Percentiles rank a stretch among this genome's conserved stretches.
These are phyloP conservation scores for Eugnorisma glareosa DNA, from an alignment of 2,888 invertebrate species.

Conservation along the genomic window DNA sequence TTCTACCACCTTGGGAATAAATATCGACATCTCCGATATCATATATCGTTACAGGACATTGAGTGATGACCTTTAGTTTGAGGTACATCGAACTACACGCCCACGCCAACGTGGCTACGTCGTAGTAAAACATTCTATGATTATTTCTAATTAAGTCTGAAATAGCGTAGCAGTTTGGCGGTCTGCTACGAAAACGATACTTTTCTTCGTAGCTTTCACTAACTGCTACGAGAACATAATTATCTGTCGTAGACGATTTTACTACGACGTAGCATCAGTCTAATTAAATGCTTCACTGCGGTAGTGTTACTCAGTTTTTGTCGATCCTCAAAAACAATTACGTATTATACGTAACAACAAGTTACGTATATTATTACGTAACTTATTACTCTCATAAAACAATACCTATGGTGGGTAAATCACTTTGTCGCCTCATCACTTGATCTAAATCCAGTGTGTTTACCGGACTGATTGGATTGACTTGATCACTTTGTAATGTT, in stretches of 20 bases:
- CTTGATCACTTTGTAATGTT: slow-evolving; percentile 56
- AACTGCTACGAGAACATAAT: neutral
- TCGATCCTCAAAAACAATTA: neutral
- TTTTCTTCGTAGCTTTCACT: neutral
- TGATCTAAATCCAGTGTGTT: slow-evolving; percentile 24
- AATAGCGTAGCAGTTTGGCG: neutral
- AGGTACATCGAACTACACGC: neutral
- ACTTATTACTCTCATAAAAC: neutral
- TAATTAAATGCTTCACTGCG: neutral
- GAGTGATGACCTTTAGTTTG: slow-evolving; percentile 28
- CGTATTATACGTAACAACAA: too few species aligned
- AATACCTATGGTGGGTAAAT: neutral
- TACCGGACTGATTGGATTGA: slow-evolving; percentile 48
- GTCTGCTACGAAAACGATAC: slow-evolving; percentile 6
- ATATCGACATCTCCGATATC: slow-evolving; percentile 36
- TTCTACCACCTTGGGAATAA: slow-evolving; percentile 28
- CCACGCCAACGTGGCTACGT: neutral
- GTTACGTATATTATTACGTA: too few species aligned
- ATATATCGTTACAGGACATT: slow-evolving; percentile 22
- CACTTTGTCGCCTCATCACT: neutral
- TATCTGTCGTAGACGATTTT: neutral
- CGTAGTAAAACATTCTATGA: neutral
- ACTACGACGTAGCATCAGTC: slow-evolving; percentile 12
- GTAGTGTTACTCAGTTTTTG: neutral
- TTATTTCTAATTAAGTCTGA: neutral